Evolutionary conservation across 2,797 vertebrate genomes (phyloP).

Genomic region (Phataginus tetradactyla): DNA sequence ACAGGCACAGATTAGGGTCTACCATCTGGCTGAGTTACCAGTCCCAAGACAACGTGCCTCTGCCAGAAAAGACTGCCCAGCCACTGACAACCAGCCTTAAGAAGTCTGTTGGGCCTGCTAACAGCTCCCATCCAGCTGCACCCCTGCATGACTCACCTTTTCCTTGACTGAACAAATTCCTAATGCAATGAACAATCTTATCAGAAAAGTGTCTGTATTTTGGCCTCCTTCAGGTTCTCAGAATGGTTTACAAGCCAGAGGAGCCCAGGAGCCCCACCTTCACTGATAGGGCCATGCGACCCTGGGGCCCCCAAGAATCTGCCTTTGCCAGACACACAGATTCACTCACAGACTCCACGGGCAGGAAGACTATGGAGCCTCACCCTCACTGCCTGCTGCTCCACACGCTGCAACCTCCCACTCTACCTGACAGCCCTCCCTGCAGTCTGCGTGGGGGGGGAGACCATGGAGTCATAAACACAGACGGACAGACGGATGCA

Average conservation of each 20-base stretch:
- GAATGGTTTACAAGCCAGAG: background rate
- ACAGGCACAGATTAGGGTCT: background rate
- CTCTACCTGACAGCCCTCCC: background rate
- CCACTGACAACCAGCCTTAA: background rate
- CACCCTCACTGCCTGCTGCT: background rate
- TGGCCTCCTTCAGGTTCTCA: background rate
- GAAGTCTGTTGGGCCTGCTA: background rate
- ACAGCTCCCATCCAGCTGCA: background rate
- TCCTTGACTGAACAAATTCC: background rate
- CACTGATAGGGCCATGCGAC: fast-evolving
- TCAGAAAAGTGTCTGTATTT: background rate
- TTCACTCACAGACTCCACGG: fast-evolving
- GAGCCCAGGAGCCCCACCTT: background rate
- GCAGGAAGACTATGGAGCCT: background rate
- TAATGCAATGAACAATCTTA: background rate
- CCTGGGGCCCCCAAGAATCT: background rate
- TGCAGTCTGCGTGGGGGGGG: constrained; percentile 39
- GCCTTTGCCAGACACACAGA: background rate
- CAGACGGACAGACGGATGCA: background rate
- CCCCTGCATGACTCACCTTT: background rate
- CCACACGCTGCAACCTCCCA: fast-evolving
- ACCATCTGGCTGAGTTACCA: background rate
- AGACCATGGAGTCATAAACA: constrained; percentile 11
- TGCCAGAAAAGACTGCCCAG: background rate
- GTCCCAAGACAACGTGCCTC: background rate